A percentile compares a stretch with the other conserved stretches of the same genome.
Evolutionary conservation across 2,113 vertebrate species (phyloP).

Genomic region (Cardinalis cardinalis): DNA sequence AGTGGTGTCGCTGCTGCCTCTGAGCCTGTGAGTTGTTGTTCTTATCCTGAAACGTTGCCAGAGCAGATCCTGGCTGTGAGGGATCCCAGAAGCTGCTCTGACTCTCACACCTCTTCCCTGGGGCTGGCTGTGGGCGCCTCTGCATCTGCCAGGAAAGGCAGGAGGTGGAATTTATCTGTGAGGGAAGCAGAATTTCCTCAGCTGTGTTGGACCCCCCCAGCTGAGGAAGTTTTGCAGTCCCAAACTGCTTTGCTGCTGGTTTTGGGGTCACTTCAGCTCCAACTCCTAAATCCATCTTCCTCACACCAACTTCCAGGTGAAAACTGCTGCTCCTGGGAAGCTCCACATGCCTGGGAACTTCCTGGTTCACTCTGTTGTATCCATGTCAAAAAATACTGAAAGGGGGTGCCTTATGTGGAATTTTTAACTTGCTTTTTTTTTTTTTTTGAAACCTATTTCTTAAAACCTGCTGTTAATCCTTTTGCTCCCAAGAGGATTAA

Average conservation of each 20-base stretch:
- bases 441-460: not conserved
- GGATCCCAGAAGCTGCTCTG: not conserved
- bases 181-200: not conserved
- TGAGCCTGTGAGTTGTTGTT: fast-evolving
- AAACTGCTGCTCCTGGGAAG: not conserved
- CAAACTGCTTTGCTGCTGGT: not conserved
- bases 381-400: not conserved
- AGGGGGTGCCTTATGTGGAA: not conserved
- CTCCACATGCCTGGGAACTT: fast-evolving
- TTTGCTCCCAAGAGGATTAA: not conserved
- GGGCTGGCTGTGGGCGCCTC: not conserved
- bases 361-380: fast-evolving
- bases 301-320: fast-evolving
- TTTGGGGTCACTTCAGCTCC: not conserved
- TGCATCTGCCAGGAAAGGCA: not conserved
- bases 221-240: not conserved
- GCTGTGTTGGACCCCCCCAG: fast-evolving
- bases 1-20: fast-evolving
- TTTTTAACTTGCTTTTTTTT: not conserved
- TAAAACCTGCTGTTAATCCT: not conserved
- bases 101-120: not conserved
- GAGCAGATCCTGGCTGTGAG: not conserved
- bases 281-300: not conserved
- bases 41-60: fast-evolving
- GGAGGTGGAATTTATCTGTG: fast-evolving